Evolutionary conservation across 2,113 vertebrate species (phyloP).

Genomic region (Chaetura pelagica): DNA sequence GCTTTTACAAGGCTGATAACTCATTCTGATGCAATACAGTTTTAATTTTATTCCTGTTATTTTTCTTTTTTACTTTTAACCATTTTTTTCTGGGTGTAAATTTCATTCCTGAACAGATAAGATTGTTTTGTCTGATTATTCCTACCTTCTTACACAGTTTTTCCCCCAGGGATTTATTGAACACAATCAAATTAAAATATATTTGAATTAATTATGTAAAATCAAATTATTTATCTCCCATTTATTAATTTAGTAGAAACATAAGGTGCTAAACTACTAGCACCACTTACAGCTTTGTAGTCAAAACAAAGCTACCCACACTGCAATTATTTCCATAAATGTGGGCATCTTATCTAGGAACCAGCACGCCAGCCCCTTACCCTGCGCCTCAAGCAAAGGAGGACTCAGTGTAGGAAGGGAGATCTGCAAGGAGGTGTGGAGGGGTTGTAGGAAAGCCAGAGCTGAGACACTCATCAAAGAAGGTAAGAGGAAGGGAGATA

Average conservation of each 20-base stretch:
- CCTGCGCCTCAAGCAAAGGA: not conserved
- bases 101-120: not conserved
- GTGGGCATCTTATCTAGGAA: not conserved
- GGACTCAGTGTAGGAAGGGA: accelerated
- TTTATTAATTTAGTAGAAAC: not conserved
- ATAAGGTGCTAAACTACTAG: not conserved
- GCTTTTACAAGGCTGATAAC: not conserved
- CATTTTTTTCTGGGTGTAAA: not conserved
- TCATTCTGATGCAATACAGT: not conserved
- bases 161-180: not conserved
- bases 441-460: not conserved
- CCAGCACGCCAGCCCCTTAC: not conserved
- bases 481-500: not conserved
- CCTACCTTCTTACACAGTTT: not conserved
- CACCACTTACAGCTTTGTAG: not conserved
- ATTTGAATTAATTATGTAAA: not conserved
- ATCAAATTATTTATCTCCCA: not conserved
- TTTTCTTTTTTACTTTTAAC: not conserved
- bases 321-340: not conserved
- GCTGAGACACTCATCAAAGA: not conserved
- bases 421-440: not conserved
- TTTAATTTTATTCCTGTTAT: not conserved
- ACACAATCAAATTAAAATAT: not conserved
- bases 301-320: not conserved
- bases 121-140: not conserved